phyloP scores from a whole-genome alignment of 2,888 invertebrate genomes.

The Tiliacea citrago region DNA sequence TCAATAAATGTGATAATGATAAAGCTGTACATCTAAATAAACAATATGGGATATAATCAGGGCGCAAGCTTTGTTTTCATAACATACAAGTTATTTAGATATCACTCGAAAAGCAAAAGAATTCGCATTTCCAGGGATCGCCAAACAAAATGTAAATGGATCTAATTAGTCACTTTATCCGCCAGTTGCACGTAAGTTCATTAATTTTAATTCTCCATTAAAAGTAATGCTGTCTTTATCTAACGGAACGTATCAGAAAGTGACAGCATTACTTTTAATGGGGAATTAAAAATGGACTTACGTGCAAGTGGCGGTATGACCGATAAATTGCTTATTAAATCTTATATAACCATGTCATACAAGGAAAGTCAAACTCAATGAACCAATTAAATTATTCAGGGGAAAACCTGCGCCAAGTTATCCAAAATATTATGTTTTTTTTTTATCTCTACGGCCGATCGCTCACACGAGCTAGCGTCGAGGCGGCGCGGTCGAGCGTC shows the following conservation, averaged over 20 bases:
- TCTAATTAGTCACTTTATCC: background rate
- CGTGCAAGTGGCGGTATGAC: too few species aligned
- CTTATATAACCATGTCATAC: background rate
- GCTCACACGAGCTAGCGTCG: too few species aligned
- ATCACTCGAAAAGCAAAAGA: background rate
- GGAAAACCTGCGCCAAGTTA: background rate
- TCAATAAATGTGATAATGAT: conserved; percentile 17
- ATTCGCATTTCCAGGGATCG: background rate
- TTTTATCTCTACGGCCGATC: too few species aligned
- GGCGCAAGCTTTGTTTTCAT: conserved; percentile 24
- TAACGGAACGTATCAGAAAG: too few species aligned
- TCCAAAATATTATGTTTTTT: background rate
- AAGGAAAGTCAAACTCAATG: background rate
- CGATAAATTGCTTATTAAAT: background rate
- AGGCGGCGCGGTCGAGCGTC: too few species aligned
- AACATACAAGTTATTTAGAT: conserved; percentile 14
- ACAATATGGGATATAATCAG: conserved; percentile 20
- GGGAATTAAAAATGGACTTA: too few species aligned
- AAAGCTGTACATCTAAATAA: conserved; percentile 24
- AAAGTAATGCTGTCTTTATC: too few species aligned
- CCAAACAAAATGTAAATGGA: conserved; percentile 1
- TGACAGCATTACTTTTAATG: too few species aligned
- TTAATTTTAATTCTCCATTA: too few species aligned
- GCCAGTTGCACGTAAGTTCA: too few species aligned
- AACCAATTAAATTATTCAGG: background rate